phyloP scores from a whole-genome alignment of 2,888 invertebrate species.

The Lithophane leautieri region DNA sequence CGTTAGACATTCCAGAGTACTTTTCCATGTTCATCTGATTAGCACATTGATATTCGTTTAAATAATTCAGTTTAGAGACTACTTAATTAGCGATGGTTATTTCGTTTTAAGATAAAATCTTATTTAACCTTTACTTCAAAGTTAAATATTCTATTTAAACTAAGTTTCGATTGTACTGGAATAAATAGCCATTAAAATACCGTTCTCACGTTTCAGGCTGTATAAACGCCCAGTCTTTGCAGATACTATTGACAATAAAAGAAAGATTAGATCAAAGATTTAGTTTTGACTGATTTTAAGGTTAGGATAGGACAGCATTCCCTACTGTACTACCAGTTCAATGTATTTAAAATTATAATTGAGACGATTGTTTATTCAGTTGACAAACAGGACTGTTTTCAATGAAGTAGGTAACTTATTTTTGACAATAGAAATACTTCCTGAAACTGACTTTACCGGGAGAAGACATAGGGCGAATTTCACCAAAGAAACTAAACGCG shows the following conservation, averaged over 20 bases:
- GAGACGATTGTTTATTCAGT: conserved; percentile 18
- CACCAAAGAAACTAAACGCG: too few species aligned
- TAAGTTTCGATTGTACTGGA: conserved; percentile 9
- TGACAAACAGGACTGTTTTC: neutral
- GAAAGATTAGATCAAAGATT: too few species aligned
- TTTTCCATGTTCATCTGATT: neutral
- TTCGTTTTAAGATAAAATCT: too few species aligned
- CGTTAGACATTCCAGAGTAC: neutral
- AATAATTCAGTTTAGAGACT: neutral
- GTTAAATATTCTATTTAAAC: conserved; percentile 28
- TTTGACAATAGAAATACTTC: neutral
- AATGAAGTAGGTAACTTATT: conserved; percentile 6
- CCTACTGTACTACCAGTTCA: neutral
- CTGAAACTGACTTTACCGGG: neutral
- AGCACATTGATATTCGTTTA: neutral
- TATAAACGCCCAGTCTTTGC: conserved; percentile 33
- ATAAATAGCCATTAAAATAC: conserved; percentile 54
- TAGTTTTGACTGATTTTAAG: conserved; percentile 33
- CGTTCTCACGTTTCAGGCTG: conserved; percentile 53
- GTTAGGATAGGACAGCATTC: conserved; percentile 38
- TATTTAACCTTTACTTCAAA: neutral
- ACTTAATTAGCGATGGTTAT: neutral
- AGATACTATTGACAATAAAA: conserved; percentile 36
- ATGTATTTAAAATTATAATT: conserved; percentile 47
- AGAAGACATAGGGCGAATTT: neutral